Conservation (phyloP, 2,113 vertebrate species). For the Pogonocichla stellata region DNA sequence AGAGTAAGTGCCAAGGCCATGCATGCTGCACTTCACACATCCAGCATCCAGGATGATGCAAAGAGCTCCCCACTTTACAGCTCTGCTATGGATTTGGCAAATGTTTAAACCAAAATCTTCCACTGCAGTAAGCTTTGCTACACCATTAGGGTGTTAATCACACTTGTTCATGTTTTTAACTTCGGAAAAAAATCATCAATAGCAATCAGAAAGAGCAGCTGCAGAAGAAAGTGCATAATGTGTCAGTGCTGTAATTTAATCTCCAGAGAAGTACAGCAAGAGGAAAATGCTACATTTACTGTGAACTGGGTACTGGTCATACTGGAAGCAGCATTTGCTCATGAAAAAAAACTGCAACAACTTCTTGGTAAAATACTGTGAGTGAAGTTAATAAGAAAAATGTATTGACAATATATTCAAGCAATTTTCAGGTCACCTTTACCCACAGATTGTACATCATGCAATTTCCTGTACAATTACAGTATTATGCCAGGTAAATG, state of each 20-base stretch:
- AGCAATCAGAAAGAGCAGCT: neutral
- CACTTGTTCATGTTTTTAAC: neutral
- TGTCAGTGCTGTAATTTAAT: neutral
- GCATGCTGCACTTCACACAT: neutral
- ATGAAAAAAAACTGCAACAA: neutral
- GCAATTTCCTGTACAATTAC: neutral
- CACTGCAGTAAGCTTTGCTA: neutral
- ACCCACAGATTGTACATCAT: neutral
- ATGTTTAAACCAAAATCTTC: neutral
- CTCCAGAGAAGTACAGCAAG: neutral
- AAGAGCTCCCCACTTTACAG: neutral
- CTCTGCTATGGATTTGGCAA: neutral
- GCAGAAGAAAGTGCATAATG: neutral
- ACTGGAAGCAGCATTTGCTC: neutral
- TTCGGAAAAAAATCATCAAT: neutral
- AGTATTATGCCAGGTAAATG: neutral
- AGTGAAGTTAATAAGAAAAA: neutral
- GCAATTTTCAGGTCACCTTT: neutral
- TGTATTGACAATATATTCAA: neutral
- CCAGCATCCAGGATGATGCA: accelerated
- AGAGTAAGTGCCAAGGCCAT: neutral
- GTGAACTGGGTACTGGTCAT: neutral
- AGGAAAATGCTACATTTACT: neutral
- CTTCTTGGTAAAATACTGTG: neutral
- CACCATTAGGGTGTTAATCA: neutral